Conservation (phyloP, 2,113 vertebrate species). For the Orycteropus afer region DNA sequence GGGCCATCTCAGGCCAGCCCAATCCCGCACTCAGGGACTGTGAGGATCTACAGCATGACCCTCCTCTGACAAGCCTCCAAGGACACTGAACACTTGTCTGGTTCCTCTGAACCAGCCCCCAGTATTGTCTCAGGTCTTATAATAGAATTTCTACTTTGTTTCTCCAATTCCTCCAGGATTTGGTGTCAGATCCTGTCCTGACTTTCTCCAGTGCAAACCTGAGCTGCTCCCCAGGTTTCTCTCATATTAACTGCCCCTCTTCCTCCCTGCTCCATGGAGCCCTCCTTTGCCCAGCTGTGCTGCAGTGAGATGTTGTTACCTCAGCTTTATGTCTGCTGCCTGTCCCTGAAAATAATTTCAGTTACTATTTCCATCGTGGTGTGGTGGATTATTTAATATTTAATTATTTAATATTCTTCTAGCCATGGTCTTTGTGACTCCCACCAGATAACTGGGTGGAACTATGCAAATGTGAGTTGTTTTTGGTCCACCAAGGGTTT, state of each 20-base stretch:
- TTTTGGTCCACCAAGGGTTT: too few relatives aligned
- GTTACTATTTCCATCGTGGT: neutral
- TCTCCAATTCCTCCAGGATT: neutral
- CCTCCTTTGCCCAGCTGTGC: neutral
- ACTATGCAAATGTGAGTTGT: too few relatives aligned
- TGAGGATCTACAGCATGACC: too few relatives aligned
- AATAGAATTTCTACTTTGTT: neutral
- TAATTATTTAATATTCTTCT: too few relatives aligned
- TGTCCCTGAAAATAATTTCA: neutral
- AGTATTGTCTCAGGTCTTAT: neutral
- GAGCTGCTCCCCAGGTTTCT: neutral
- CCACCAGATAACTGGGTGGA: too few relatives aligned
- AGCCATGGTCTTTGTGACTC: too few relatives aligned
- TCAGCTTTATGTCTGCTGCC: neutral
- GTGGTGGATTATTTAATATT: too few relatives aligned
- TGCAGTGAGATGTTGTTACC: neutral
- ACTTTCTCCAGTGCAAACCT: neutral
- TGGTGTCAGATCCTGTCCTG: fast-evolving
- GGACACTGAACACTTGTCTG: neutral
- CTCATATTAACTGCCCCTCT: fast-evolving
- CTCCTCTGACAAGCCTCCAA: neutral
- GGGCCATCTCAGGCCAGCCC: too few relatives aligned
- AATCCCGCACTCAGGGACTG: neutral
- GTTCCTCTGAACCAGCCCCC: too few relatives aligned
- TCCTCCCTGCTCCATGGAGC: neutral